These are phyloP conservation scores for Penaeus chinensis DNA, from an alignment of 1,140 invertebrate species.

Conservation along the genomic window DNA sequence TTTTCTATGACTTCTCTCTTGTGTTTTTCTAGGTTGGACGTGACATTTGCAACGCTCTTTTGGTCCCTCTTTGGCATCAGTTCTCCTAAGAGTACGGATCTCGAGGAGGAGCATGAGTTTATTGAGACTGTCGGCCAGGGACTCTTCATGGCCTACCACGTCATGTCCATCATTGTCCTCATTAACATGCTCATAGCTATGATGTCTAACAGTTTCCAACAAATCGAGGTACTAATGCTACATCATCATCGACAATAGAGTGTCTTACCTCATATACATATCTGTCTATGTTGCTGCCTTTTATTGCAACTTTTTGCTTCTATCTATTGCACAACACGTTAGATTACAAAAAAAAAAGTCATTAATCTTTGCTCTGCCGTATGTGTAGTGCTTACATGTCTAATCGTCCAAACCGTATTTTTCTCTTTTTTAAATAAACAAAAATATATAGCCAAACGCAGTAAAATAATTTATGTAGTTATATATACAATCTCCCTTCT, in stretches of 20 bases:
- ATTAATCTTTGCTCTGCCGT: too few species aligned
- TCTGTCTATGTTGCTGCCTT: background rate
- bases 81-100: conserved; percentile 64
- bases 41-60: conserved; percentile 72
- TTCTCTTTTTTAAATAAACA: too few species aligned
- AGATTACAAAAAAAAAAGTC: too few species aligned
- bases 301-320: background rate
- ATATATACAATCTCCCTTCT: too few species aligned
- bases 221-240: conserved; percentile 79
- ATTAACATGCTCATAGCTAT: conserved; percentile 96
- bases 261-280: background rate
- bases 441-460: too few species aligned
- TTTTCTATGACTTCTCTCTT: conserved; percentile 9
- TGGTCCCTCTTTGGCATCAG: conserved; percentile 73
- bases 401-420: too few species aligned
- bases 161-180: conserved; percentile 92
- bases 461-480: too few species aligned
- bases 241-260: background rate
- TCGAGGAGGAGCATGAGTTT: conserved; percentile 65
- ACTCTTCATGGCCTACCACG: conserved; percentile 79
- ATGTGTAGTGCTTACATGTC: too few species aligned
- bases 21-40: conserved; percentile 68
- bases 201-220: conserved; percentile 96
- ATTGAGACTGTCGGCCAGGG: conserved; percentile 66
- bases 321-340: too few species aligned